These are phyloP conservation scores for Discoglossus pictus DNA, from an alignment of 2,797 vertebrate species.

Conservation along the genomic window DNA sequence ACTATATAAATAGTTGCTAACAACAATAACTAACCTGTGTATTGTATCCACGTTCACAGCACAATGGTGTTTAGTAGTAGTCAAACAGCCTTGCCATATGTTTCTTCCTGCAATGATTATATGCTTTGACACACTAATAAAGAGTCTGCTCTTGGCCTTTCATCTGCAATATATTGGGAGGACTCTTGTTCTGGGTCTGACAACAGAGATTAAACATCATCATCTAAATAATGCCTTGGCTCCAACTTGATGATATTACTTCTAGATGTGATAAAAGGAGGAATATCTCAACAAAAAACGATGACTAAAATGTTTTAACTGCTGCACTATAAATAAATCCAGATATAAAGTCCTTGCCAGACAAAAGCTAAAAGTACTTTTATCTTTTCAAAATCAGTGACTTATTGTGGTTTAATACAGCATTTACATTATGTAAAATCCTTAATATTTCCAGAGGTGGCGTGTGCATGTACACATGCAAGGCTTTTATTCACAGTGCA, in stretches of 20 bases:
- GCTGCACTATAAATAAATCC: constrained; percentile 1
- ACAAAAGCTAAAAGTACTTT: no score
- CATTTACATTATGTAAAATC: no score
- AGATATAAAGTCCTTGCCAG: neutral
- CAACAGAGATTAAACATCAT: constrained; percentile 33
- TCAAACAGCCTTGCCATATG: neutral
- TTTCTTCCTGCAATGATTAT: constrained; percentile 12
- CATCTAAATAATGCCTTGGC: constrained; percentile 35
- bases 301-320: constrained; percentile 13
- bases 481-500: no score
- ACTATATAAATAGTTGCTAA: no score
- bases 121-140: constrained; percentile 16
- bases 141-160: constrained; percentile 29
- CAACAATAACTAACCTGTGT: no score
- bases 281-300: constrained; percentile 24
- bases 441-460: no score
- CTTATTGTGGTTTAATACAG: no score
- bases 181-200: constrained; percentile 10
- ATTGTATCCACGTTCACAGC: no score
- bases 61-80: neutral
- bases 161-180: constrained; percentile 23
- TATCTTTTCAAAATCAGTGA: no score
- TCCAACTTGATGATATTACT: constrained; percentile 19
- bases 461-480: no score
- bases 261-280: constrained; percentile 23